These are phyloP conservation scores for Apodemus agrarius DNA, from an alignment of 2,797 vertebrate genomes.

Conservation along the genomic window DNA sequence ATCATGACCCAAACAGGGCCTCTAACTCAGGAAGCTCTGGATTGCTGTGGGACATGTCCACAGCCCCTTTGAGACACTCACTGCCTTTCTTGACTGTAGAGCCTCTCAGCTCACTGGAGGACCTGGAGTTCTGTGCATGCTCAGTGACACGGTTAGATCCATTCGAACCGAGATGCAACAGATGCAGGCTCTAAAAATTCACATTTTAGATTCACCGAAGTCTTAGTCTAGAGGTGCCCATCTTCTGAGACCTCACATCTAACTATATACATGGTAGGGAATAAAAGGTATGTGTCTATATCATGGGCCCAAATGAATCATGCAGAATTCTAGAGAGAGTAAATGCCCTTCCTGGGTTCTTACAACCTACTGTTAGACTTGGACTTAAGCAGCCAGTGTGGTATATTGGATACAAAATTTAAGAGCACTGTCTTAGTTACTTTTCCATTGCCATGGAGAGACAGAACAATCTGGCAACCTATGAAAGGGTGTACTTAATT, in stretches of 20 bases:
- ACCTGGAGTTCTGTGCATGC: background rate
- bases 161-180: too few species aligned
- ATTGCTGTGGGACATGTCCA: background rate
- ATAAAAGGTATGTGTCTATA: background rate
- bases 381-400: rapidly evolving
- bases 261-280: rapidly evolving
- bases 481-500: background rate
- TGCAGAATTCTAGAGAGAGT: too few species aligned
- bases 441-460: background rate
- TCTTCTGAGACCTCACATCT: rapidly evolving
- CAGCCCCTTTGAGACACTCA: background rate
- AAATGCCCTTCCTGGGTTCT: background rate
- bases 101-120: too few species aligned
- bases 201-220: rapidly evolving
- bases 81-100: too few species aligned
- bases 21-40: background rate
- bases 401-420: background rate
- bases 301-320: rapidly evolving
- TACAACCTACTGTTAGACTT: background rate
- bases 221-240: rapidly evolving
- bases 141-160: background rate
- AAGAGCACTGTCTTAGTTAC: too few species aligned
- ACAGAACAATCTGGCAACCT: too few species aligned
- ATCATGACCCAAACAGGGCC: background rate
- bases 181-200: too few species aligned